Conservation (phyloP, 92 coral and sea anemone species). For the Phenganax marumi region DNA sequence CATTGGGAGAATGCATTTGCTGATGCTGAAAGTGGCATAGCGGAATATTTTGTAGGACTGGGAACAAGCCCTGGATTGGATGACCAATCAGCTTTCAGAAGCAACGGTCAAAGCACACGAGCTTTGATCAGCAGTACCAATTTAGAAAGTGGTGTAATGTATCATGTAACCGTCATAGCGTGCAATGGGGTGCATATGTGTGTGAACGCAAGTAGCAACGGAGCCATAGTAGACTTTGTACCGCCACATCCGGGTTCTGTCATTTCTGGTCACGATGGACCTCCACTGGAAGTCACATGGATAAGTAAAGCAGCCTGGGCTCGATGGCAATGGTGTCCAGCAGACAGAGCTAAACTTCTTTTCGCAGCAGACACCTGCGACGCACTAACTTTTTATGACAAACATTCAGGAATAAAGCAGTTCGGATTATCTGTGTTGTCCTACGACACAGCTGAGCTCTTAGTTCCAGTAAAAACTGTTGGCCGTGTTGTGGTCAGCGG, state of each 20-base stretch:
- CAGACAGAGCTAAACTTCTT: slow-evolving; percentile 62
- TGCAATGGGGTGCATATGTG: slow-evolving; percentile 95
- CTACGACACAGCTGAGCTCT: slow-evolving; percentile 47
- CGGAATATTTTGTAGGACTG: slow-evolving; percentile 77
- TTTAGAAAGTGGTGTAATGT: slow-evolving; percentile 75
- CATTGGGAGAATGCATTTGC: slow-evolving; percentile 95
- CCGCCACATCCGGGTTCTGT: slow-evolving; percentile 87
- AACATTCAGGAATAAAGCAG: slow-evolving; percentile 70
- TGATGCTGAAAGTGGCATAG: slow-evolving; percentile 84
- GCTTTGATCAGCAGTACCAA: slow-evolving; percentile 60
- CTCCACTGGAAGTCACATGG: slow-evolving; percentile 78
- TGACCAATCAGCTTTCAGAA: slow-evolving; percentile 54
- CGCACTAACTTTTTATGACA: slow-evolving; percentile 65
- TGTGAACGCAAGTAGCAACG: slow-evolving; percentile 87
- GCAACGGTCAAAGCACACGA: slow-evolving; percentile 64
- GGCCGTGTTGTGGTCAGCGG: slow-evolving; percentile 80
- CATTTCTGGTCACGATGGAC: slow-evolving; percentile 72
- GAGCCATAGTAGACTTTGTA: slow-evolving; percentile 79
- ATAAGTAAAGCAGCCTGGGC: slow-evolving; percentile 91
- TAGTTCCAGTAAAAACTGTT: slow-evolving; percentile 60
- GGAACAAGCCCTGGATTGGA: slow-evolving; percentile 73
- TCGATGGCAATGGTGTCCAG: slow-evolving; percentile 94
- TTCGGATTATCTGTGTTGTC: slow-evolving; percentile 86
- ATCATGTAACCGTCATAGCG: slow-evolving; percentile 75
- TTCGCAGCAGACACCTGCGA: slow-evolving; percentile 55